phyloP scores from a whole-genome alignment of 2,888 invertebrate species.

The Ferdinandea cuprea region DNA sequence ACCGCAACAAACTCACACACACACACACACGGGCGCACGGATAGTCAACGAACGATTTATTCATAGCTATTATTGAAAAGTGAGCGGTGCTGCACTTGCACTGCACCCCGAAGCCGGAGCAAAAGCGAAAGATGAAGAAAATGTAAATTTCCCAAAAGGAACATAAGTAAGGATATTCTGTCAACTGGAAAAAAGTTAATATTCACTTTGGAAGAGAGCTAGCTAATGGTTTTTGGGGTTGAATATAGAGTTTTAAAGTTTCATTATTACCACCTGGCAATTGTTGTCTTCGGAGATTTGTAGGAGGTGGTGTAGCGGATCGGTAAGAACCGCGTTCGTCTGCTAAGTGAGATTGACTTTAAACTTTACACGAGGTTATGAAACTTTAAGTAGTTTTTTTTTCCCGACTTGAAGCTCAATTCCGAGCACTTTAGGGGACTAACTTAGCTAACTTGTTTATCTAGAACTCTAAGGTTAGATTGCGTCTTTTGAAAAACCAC shows the following conservation, averaged over 20 bases:
- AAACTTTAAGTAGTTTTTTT: no score
- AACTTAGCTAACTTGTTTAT: no score
- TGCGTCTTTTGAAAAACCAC: no score
- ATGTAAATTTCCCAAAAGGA: conserved; percentile 55
- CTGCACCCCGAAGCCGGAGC: neutral
- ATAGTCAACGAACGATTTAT: conserved; percentile 37
- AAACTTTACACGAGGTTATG: no score
- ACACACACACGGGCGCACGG: conserved; percentile 1
- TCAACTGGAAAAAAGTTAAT: conserved; percentile 63
- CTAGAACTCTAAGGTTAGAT: no score
- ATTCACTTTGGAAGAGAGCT: conserved; percentile 23
- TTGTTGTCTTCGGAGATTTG: no score
- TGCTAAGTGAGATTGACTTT: neutral
- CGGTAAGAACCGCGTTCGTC: neutral
- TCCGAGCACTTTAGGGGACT: no score
- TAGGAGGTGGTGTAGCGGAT: no score
- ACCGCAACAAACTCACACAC: conserved; percentile 5
- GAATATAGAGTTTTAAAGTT: neutral
- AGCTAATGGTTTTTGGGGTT: neutral
- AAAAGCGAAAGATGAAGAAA: conserved; percentile 21
- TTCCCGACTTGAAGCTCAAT: no score
- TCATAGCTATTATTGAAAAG: conserved; percentile 41
- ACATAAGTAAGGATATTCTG: conserved; percentile 56
- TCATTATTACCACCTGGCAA: neutral
- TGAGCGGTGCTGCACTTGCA: conserved; percentile 39